These are phyloP conservation scores for Caranx melampygus DNA, from an alignment of 2,113 vertebrate genomes.

Conservation along the genomic window DNA sequence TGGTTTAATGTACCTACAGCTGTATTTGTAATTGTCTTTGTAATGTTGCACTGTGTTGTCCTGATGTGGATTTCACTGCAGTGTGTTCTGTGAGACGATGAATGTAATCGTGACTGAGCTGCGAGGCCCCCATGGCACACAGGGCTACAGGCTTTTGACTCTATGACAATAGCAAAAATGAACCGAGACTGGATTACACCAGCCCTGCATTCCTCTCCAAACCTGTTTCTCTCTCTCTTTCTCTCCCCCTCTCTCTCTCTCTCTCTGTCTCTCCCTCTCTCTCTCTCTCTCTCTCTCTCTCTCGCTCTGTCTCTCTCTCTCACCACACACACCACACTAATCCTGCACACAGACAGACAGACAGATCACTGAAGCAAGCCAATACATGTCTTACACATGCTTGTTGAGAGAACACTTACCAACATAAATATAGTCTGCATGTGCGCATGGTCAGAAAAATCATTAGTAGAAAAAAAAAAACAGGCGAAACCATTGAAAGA, in stretches of 20 bases:
- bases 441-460: slow-evolving; percentile 19
- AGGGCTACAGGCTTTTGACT: slow-evolving; percentile 69
- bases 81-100: slow-evolving; percentile 47
- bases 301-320: too few relatives aligned
- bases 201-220: slow-evolving; percentile 79
- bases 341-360: slow-evolving; percentile 51
- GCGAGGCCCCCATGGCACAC: slow-evolving; percentile 55
- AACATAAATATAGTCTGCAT: slow-evolving; percentile 3
- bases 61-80: slow-evolving; percentile 10
- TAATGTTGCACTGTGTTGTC: slow-evolving; percentile 1
- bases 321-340: slow-evolving; percentile 45
- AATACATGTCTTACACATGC: slow-evolving; percentile 58
- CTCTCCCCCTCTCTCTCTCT: too few relatives aligned
- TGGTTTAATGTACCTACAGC: neutral
- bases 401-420: neutral
- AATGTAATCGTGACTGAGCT: slow-evolving; percentile 55
- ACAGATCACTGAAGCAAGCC: slow-evolving; percentile 65
- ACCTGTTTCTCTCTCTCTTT: slow-evolving; percentile 63
- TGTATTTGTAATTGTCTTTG: slow-evolving; percentile 1
- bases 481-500: neutral
- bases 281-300: too few relatives aligned
- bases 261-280: too few relatives aligned
- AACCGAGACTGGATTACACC: slow-evolving; percentile 78
- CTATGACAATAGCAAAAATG: slow-evolving; percentile 71
- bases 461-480: slow-evolving; percentile 12